Evolutionary conservation across 1,140 invertebrate species (phyloP), one percentile per base, ranked within the genome.

Genomic region (Goniozus legneri): DNA sequence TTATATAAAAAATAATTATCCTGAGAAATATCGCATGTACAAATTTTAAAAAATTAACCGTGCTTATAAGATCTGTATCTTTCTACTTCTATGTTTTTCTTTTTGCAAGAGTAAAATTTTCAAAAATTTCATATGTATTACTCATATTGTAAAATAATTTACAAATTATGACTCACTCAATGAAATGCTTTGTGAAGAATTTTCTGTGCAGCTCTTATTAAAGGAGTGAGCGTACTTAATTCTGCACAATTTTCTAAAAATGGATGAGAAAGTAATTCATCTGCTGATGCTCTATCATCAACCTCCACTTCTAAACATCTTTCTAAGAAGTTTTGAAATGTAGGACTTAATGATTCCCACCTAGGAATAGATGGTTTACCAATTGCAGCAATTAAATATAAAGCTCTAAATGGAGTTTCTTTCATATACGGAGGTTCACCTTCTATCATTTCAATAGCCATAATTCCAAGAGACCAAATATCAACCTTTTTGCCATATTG

Each of bases 381-480:
- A 58, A 94, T 92, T 0, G 94, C 91, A 15, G 95, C 95, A 50
- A 98, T 98, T 41, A 98, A 78, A 79, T 97, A 98, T 13, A 98
- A 78, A 3, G 95, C 95, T 74, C 93, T 83, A 7, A 98, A 71
- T 6, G 94, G 95, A 13, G 92, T 89, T 77, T 98, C 95, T 18
- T 71, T 71, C 68, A 72, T 69, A 22, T 72, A 72, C 8, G 69
- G 69, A 6, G 96, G 96, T 70, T 98, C 92, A 1, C 95, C 95
- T 66, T 97, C 93, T 30, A 98, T 91, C 95, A 98, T 98, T 77
- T 98, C 96, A 55, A 96, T 95, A 1, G 92, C 92, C 95, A 98
- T 97, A 36, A 98, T 98, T 12, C 95, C 95, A 19, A 95, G 75
- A 0, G 89, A 92, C 95, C 95, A 98, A 21, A 97, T 92, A 69